Percentiles rank a stretch among this genome's conserved stretches.
These are phyloP conservation scores for Caradrina clavipalpis DNA, from an alignment of 2,888 invertebrate species.

Conservation along the genomic window DNA sequence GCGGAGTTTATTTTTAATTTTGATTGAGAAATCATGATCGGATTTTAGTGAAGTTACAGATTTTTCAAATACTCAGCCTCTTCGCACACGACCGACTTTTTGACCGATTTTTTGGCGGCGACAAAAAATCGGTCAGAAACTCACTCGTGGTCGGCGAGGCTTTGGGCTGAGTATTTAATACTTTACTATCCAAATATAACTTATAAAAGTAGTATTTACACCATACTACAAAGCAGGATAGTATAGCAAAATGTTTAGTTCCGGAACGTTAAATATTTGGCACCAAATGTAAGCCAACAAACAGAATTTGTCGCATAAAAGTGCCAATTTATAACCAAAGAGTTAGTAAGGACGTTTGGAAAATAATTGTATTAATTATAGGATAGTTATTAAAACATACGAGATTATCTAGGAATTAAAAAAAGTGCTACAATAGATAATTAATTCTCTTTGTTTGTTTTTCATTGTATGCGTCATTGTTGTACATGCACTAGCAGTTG, in stretches of 20 bases:
- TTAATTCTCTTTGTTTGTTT: conserved; percentile 18
- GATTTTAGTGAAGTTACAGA: not conserved
- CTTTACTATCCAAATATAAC: not conserved
- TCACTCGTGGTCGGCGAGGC: too few relatives aligned
- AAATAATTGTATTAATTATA: conserved; percentile 35
- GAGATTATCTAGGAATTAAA: conserved; percentile 5
- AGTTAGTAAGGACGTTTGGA: conserved; percentile 25
- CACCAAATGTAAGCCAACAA: conserved; percentile 24
- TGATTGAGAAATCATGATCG: not conserved
- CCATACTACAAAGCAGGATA: conserved; percentile 2
- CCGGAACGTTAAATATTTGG: conserved; percentile 29
- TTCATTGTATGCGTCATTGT: conserved; percentile 17
- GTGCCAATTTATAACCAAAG: conserved; percentile 16
- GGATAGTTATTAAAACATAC: not conserved
- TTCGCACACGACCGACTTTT: too few relatives aligned
- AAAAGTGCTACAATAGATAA: conserved; percentile 3
- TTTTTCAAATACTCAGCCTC: too few relatives aligned
- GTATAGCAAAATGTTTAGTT: conserved; percentile 1
- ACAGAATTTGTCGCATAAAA: conserved; percentile 15
- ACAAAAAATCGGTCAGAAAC: too few relatives aligned
- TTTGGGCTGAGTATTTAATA: not conserved
- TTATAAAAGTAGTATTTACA: not conserved
- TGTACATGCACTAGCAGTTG: not conserved
- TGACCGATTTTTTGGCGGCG: too few relatives aligned
- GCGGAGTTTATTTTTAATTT: not conserved